Evolutionary conservation across 2,113 vertebrate species (phyloP), one percentile per base, ranked within the genome.

Genomic region (Saiga tatarica): DNA sequence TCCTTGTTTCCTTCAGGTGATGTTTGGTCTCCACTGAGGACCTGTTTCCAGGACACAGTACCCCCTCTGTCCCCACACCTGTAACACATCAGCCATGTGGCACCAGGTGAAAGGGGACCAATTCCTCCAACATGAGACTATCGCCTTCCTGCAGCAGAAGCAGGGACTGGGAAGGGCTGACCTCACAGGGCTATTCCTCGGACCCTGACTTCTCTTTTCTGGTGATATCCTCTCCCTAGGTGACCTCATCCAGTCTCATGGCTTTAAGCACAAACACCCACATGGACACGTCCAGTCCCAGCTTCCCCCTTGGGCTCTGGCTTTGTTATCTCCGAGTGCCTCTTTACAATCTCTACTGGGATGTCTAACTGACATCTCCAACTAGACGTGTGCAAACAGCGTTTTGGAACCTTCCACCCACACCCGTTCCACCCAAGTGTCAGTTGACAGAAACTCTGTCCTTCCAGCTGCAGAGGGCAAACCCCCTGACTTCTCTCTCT

Each of bases 241-340:
- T 97, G 96, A 96, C 76, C 81, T 97, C 97, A 97, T 89, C 42
- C 81, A 67, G 76, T 52, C 42, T 81, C 25, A 26, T 5, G 53
- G 76, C 47, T 94, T 87, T 42, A 89, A 53, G 87, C 39, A 85
- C 53, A 36, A 90, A 88, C 93, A 93, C 81, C 92, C 95, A 89
- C 45, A 23, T 71, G 82, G 52, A 10, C 19, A 64, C 36, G 57
- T 91, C 53, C 13, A 67, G 50, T 47, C 78, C 12, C n/a, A 60
- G 39, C 76, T 87, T 95, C n/a, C 94, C 50, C 28, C 39, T 45
- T 26, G 23, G 85, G 78, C 11, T 52, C 39, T 42, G 87, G 47
- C 16, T 87, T 89, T 12, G 1, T 67, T 92, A 60, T 84, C 79
- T 94, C 64, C 33, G 8, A 7, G 14, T 11, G 52, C 25, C 55